Evolutionary conservation across 2,797 vertebrate species (phyloP), one percentile per base, ranked within the genome.

Genomic region (Toxotes lorentzi): DNA sequence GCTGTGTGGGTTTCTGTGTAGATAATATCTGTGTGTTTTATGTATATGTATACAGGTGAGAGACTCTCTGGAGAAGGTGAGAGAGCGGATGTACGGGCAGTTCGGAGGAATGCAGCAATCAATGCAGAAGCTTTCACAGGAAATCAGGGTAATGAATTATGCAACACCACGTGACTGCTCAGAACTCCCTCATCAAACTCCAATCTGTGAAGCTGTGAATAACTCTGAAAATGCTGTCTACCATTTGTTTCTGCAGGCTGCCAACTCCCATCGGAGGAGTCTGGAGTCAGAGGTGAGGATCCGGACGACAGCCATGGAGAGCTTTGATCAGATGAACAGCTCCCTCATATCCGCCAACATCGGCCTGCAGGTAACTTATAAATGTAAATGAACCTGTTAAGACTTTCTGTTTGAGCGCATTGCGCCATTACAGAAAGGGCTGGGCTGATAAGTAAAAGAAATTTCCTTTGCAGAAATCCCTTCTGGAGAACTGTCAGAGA

Each of bases 91-190:
- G 97, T 99, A 97, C 2, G 97, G 98, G 14, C 97, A 99, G 93
- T 98, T 98, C 34, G 97, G 97, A 70, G 97, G 97, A 81, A 99
- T 99, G 97, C 97, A 97, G 90, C 95, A 96, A 89, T 97, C 97
- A 81, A 95, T 99, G 88, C 95, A 96, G 59, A 96, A 96, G 81
- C 97, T 99, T 60, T 96, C 97, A 0, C 95, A 95, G 78, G 97
- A 99, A 76, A 94, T 99, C 78, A 96, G 92, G 86, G 98, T 99
- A 93, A 95, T 91, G 80, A 60, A 60, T 54, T 47, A 57, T 43
- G 24, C 17, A 68, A 51, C 38, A 57, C 1, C 21, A 48, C n/a
- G 43, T 41, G 35, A 71, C 27, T 6, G 3, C 45, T 24, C 45
- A 27, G 10, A 80, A 51, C 57, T 50, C 38, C 23, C 19, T 75